These are phyloP conservation scores for Ibycter americanus DNA, from an alignment of 2,797 vertebrate species.

Conservation along the genomic window DNA sequence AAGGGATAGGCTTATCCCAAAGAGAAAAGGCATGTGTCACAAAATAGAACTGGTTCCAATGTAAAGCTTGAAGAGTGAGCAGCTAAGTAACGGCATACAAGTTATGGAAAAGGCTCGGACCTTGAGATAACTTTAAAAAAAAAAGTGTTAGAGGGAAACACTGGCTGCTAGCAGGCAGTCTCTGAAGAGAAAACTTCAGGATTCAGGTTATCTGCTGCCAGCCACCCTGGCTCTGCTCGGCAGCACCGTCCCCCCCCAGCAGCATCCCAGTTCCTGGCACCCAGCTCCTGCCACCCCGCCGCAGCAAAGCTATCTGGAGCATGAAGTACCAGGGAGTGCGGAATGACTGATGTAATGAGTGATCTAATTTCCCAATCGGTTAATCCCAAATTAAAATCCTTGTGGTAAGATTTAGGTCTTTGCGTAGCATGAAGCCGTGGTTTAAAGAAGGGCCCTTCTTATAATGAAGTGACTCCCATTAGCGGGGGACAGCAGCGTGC, in stretches of 20 bases:
- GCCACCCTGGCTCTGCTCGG: background rate
- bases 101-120: background rate
- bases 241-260: background rate
- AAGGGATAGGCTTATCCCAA: background rate
- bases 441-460: background rate
- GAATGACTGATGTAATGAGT: background rate
- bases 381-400: conserved; percentile 47
- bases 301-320: background rate
- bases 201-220: background rate
- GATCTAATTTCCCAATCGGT: conserved; percentile 42
- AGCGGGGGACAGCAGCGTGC: background rate
- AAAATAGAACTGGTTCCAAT: no score
- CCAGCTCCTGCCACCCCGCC: background rate
- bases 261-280: background rate
- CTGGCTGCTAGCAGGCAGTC: background rate
- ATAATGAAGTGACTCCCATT: background rate
- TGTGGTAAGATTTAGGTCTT: background rate
- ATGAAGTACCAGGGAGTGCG: background rate
- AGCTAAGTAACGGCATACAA: background rate
- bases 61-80: background rate
- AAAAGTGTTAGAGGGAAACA: background rate
- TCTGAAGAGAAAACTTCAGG: background rate
- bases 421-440: background rate
- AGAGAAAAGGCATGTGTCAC: accelerated
- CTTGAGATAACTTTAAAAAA: background rate